phyloP scores from a whole-genome alignment of 2,113 vertebrate genomes.

The Zeus faber region DNA sequence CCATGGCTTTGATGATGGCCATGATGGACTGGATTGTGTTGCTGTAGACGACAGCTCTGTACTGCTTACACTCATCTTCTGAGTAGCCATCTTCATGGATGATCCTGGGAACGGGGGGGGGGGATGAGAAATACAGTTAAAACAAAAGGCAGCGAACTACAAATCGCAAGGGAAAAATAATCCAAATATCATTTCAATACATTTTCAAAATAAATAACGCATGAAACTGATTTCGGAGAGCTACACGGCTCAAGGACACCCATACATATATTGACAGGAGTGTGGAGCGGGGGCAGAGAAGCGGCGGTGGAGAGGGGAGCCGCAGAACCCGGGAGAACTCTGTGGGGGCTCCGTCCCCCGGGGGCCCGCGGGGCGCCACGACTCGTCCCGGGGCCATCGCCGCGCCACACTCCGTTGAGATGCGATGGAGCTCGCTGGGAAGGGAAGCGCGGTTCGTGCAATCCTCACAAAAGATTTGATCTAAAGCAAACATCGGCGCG shows the following conservation, averaged over 20 bases:
- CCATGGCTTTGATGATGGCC: constrained; percentile 97
- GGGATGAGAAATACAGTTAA: neutral
- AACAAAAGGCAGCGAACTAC: too few species aligned
- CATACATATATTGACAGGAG: constrained; percentile 46
- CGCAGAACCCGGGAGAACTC: constrained; percentile 17
- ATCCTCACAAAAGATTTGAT: too few species aligned
- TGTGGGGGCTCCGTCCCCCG: too few species aligned
- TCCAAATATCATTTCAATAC: too few species aligned
- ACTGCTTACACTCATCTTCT: constrained; percentile 95
- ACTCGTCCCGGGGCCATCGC: too few species aligned
- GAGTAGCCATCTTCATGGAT: constrained; percentile 97
- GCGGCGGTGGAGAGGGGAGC: neutral
- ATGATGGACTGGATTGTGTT: constrained; percentile 99
- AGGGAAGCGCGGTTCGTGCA: too few species aligned
- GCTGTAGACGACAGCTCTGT: constrained; percentile 96
- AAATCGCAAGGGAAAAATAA: too few species aligned
- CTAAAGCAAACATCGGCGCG: constrained; percentile 6
- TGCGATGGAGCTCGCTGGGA: constrained; percentile 45
- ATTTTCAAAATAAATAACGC: too few species aligned
- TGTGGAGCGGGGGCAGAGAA: constrained; percentile 3
- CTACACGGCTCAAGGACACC: too few species aligned
- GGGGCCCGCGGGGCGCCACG: too few species aligned
- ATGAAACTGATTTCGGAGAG: too few species aligned
- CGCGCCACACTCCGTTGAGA: constrained; percentile 61
- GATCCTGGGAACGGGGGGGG: constrained; percentile 75